phyloP scores from a whole-genome alignment of 2,113 vertebrate species.

The Lampris incognitus region DNA sequence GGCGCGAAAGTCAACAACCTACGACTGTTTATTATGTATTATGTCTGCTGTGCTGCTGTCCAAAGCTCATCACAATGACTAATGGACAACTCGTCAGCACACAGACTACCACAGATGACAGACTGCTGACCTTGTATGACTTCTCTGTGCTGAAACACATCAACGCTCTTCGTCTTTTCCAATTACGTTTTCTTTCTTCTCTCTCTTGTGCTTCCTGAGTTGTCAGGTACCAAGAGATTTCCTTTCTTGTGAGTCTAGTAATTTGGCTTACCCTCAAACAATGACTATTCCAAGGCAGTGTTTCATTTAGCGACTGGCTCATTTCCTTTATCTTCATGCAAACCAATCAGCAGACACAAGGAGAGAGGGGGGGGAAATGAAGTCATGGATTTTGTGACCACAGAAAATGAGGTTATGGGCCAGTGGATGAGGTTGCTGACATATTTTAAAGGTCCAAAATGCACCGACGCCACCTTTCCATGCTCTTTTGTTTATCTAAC shows the following conservation, averaged over 20 bases:
- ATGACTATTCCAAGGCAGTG: not conserved
- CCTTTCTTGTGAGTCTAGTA: not conserved
- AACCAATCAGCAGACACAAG: not conserved
- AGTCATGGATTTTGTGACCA: slow-evolving; percentile 5
- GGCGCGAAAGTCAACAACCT: slow-evolving; percentile 31
- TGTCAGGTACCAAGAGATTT: not conserved
- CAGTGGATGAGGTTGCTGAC: slow-evolving; percentile 45
- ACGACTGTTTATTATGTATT: slow-evolving; percentile 34
- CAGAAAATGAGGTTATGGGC: slow-evolving; percentile 30
- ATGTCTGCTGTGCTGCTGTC: slow-evolving; percentile 12
- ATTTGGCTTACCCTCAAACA: slow-evolving; percentile 13
- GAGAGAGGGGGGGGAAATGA: not conserved
- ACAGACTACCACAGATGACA: slow-evolving; percentile 15
- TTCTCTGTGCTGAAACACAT: slow-evolving; percentile 13
- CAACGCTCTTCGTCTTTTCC: not conserved
- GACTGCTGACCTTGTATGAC: slow-evolving; percentile 38
- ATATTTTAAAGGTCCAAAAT: slow-evolving; percentile 47
- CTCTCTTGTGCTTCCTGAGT: slow-evolving; percentile 10
- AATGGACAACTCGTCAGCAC: slow-evolving; percentile 38
- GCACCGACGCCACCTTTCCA: slow-evolving; percentile 28
- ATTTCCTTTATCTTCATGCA: not conserved
- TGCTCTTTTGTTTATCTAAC: slow-evolving; percentile 34
- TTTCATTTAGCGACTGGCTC: not conserved
- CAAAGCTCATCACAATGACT: slow-evolving; percentile 46
- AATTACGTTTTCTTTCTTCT: not conserved